phyloP scores from a whole-genome alignment of 1,140 invertebrate species.

The Coenobita brevimanus region DNA sequence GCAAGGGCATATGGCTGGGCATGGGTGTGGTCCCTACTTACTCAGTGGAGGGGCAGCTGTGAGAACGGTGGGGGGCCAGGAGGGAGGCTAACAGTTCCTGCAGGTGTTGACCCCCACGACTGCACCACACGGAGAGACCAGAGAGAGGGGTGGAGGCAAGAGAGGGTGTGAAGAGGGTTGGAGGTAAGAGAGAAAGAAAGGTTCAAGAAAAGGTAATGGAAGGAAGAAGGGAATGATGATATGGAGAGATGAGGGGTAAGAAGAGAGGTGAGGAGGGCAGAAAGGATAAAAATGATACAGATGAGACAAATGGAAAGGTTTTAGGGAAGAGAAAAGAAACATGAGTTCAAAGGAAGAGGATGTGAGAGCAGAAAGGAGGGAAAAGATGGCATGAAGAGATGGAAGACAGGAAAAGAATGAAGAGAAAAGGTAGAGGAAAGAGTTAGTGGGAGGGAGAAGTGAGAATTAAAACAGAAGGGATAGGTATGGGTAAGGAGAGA shows the following conservation, averaged over 20 bases:
- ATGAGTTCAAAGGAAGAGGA: no score
- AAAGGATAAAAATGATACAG: background rate
- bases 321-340: background rate
- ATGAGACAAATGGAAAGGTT: background rate
- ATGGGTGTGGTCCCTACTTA: no score
- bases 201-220: constrained; percentile 4
- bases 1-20: no score
- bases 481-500: no score
- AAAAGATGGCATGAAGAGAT: background rate
- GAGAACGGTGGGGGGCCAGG: constrained; percentile 45
- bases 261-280: background rate
- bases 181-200: background rate
- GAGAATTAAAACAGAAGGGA: no score
- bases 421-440: background rate
- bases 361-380: background rate
- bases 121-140: background rate
- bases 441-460: background rate
- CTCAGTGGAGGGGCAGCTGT: background rate
- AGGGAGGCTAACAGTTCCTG: constrained; percentile 52
- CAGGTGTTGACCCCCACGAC: constrained; percentile 60
- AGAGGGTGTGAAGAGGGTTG: background rate
- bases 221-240: background rate
- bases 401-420: background rate
- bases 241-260: background rate
- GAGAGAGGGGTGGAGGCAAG: background rate